Evolutionary conservation across 2,797 vertebrate genomes (phyloP).

Genomic region (Spondyliosoma cantharus): DNA sequence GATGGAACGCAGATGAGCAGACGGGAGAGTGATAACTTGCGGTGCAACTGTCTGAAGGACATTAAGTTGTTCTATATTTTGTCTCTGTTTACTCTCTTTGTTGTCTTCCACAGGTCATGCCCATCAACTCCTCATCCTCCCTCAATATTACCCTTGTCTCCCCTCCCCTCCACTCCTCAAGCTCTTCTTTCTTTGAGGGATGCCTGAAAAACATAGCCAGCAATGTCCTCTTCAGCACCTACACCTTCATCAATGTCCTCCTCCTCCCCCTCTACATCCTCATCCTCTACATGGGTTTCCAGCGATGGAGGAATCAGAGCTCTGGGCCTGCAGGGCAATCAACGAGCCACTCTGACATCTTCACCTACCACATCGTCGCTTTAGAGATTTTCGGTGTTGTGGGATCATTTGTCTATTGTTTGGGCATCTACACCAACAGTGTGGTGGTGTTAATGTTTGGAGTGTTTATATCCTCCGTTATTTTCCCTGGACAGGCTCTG

Average conservation of each 20-base stretch:
- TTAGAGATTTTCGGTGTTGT: neutral
- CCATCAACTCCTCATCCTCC: neutral
- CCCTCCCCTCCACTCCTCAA: rapidly evolving
- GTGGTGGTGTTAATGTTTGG: rapidly evolving
- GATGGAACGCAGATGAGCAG: too few relatives aligned
- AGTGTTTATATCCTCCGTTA: rapidly evolving
- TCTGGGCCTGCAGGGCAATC: neutral
- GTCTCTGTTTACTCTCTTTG: neutral
- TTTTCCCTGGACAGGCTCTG: constrained; percentile 8
- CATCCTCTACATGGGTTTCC: constrained; percentile 37
- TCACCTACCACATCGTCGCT: constrained; percentile 33
- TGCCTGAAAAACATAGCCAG: neutral
- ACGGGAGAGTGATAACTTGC: too few relatives aligned
- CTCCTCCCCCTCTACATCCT: constrained; percentile 18
- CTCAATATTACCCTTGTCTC: rapidly evolving
- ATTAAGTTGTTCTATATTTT: too few relatives aligned
- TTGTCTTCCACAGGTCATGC: constrained; percentile 24
- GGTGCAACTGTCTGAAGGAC: neutral
- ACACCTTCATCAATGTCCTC: neutral
- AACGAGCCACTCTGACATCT: constrained; percentile 2
- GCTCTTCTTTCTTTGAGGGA: rapidly evolving
- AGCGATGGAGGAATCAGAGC: neutral
- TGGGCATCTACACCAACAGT: rapidly evolving
- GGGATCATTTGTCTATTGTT: rapidly evolving
- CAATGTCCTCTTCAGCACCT: rapidly evolving